Base-by-base conservation (phyloP, 2,797 vertebrate genomes). In the Alfaro cultratus region DNA sequence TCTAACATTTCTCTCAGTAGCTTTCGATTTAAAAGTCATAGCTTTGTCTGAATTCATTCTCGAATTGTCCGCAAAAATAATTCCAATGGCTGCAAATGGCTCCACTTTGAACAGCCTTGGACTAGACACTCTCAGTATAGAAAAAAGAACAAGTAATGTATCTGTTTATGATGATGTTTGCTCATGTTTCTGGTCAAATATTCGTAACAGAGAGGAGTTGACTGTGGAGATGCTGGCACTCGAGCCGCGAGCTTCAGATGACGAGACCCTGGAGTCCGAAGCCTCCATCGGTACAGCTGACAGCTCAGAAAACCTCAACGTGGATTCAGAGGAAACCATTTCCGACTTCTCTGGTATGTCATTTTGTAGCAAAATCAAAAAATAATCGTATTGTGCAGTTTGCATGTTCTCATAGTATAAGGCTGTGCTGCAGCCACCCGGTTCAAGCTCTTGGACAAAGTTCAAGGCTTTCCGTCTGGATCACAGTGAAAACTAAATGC, bases 261-360 rank as follows among this genome's bases (percentile, higher is more conserved):
- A 99, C 0, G 99, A 99, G 94, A 99, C 98, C 1, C 96, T 99
- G 0, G 99, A 99, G 91, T 99, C 99, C 0, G 99, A 99, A 93
- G 98, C 99, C 4, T 99, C 99, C 31, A 98, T 99, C 0, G 98
- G 99, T 76, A 99, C 98, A 0, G 97, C 97, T 0, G 98, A 99
- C 93, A 99, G 98, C 95, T 98, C 97, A 0, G 99, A 99, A 91
- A 99, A 99, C 92, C 89, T 99, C 72, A 98, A 97, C n/a, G 85
- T 97, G 55, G 98, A 99, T 83, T 97, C 96, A 0, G 98, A 99
- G 91, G 97, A 96, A 88, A 95, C 96, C 64, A 39, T 95, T 83
- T 98, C 96, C 0, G 97, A 98, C 91, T 96, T 96, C 86, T 95
- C 96, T 29, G 97, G 98, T 98, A 94, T 86, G 88, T 60, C 15